Conservation (phyloP, 2,888 invertebrate genomes). For the Hyles lineata region DNA sequence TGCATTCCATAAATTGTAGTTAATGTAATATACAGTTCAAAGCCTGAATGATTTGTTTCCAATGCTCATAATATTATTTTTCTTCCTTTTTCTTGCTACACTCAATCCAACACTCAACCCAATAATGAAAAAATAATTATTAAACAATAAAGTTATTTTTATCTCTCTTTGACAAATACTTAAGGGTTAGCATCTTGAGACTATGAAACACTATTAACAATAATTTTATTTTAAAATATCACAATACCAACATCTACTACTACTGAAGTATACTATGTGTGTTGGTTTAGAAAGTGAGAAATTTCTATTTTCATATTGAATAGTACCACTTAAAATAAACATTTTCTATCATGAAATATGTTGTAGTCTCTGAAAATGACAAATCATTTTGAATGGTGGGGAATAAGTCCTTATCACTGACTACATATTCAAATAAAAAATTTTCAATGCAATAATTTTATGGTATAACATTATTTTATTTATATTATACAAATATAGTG, state of each 20-base stretch:
- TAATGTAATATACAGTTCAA: too few species aligned
- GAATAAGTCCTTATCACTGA: neutral
- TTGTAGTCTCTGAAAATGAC: neutral
- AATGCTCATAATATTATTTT: too few species aligned
- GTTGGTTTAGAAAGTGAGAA: neutral
- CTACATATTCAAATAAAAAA: neutral
- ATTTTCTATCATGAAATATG: neutral
- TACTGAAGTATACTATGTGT: conserved; percentile 48
- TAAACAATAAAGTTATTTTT: too few species aligned
- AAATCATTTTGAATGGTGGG: neutral
- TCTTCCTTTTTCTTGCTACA: too few species aligned
- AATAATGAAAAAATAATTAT: neutral
- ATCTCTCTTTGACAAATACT: conserved; percentile 28
- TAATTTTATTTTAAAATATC: conserved; percentile 77
- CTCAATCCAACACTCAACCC: too few species aligned
- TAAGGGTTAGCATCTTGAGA: conserved; percentile 61
- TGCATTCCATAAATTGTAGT: too few species aligned
- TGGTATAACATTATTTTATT: neutral
- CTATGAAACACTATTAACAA: conserved; percentile 55
- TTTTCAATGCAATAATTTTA: neutral
- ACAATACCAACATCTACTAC: conserved; percentile 80
- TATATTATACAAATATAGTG: neutral
- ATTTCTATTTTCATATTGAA: neutral
- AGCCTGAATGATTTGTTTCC: too few species aligned
- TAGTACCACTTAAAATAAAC: neutral